Percentiles rank a stretch among this genome's conserved stretches.
Conservation (phyloP, 2,113 vertebrate genomes). For the Polyodon spathula region DNA sequence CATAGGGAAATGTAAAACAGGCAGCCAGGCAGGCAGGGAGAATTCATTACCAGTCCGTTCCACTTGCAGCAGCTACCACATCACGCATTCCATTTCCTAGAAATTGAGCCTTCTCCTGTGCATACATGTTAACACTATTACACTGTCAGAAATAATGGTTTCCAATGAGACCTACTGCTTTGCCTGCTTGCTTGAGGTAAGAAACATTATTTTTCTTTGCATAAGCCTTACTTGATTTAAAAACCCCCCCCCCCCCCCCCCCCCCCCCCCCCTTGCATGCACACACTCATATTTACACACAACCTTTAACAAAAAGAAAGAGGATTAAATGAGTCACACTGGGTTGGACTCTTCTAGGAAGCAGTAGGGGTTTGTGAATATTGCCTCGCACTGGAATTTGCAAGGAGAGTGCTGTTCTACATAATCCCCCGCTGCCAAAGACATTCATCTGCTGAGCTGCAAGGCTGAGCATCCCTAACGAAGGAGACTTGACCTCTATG, state of each 20-base stretch:
- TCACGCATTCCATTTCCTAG: constrained; percentile 34
- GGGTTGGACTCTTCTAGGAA: not conserved
- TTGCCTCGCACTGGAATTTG: constrained; percentile 8
- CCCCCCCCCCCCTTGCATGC: not conserved
- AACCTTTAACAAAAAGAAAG: too few relatives aligned
- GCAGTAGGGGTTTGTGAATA: not conserved
- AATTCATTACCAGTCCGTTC: constrained; percentile 51
- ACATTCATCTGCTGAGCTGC: not conserved
- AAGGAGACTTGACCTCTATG: too few relatives aligned
- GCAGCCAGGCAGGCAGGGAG: constrained; percentile 16
- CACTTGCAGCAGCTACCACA: constrained; percentile 27
- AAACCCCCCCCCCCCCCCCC: constrained; percentile 8
- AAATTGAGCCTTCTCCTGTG: constrained; percentile 38
- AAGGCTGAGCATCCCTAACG: too few relatives aligned
- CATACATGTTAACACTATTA: constrained; percentile 46
- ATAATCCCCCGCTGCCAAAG: not conserved
- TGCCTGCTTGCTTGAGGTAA: constrained; percentile 18
- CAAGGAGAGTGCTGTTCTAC: constrained; percentile 9
- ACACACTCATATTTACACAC: not conserved
- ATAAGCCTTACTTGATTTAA: constrained; percentile 17
- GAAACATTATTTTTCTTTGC: constrained; percentile 16
- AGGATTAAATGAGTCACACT: not conserved
- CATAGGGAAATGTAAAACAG: constrained; percentile 50
- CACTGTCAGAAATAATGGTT: constrained; percentile 30
- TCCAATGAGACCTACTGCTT: constrained; percentile 32